phyloP scores from a whole-genome alignment of 2,888 invertebrate genomes.

The Drepanosiphum platanoidis region DNA sequence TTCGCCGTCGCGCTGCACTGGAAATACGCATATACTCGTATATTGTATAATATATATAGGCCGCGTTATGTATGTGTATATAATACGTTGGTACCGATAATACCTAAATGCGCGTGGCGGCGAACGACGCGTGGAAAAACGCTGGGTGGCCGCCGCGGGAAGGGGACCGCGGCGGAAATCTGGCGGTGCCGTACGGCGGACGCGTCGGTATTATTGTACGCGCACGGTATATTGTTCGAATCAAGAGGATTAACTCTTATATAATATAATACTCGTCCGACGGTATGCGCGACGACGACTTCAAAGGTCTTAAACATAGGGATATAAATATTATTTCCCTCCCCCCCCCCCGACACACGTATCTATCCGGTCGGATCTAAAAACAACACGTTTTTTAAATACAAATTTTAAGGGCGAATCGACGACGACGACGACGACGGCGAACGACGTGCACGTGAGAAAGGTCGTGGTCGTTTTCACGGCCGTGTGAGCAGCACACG shows the following conservation, averaged over 20 bases:
- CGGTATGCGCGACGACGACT: constrained; percentile 28
- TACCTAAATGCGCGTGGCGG: neutral
- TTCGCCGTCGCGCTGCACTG: constrained; percentile 16
- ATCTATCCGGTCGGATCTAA: constrained; percentile 51
- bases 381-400: constrained; percentile 52
- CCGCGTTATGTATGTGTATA: too few relatives aligned
- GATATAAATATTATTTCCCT: neutral
- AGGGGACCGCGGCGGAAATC: constrained; percentile 51
- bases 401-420: neutral
- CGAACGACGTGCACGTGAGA: constrained; percentile 25
- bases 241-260: constrained; percentile 60
- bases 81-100: too few relatives aligned
- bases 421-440: neutral
- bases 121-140: constrained; percentile 26
- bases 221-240: constrained; percentile 30
- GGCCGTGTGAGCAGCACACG: constrained; percentile 40
- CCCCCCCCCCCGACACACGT: too few relatives aligned
- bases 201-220: neutral
- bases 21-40: too few relatives aligned
- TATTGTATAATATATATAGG: too few relatives aligned
- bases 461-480: constrained; percentile 58
- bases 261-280: too few relatives aligned
- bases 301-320: constrained; percentile 42
- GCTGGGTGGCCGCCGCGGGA: constrained; percentile 59
- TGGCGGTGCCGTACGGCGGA: neutral